These are phyloP conservation scores for human DNA, from an alignment of 2,113 vertebrate genomes.

Conservation along the genomic window DNA sequence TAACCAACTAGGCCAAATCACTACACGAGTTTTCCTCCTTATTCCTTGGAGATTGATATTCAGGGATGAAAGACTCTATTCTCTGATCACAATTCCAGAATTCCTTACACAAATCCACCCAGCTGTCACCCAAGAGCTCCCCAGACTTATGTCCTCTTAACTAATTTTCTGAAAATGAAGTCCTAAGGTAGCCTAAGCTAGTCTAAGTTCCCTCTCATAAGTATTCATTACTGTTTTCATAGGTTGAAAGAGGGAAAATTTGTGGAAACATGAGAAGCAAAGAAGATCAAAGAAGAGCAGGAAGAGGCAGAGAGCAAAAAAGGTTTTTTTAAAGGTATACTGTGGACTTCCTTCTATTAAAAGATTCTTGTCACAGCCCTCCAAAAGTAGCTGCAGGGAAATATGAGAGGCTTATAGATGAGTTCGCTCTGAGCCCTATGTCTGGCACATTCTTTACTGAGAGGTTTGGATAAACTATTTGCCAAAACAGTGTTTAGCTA, in stretches of 20 bases:
- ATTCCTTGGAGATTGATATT: background rate
- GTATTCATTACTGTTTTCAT: conserved; percentile 36
- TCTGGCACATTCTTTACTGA: background rate
- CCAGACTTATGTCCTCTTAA: background rate
- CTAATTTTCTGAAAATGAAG: conserved; percentile 13
- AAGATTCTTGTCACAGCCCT: conserved; percentile 32
- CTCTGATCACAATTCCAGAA: background rate
- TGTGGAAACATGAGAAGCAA: conserved; percentile 52
- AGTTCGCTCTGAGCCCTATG: background rate
- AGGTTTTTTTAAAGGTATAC: conserved; percentile 20
- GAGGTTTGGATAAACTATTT: background rate
- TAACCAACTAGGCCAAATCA: background rate
- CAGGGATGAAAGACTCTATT: background rate
- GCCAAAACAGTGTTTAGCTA: background rate
- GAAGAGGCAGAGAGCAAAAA: background rate
- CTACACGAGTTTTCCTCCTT: background rate
- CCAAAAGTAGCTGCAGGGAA: background rate
- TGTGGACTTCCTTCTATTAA: conserved; percentile 47
- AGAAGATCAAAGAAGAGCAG: conserved; percentile 54
- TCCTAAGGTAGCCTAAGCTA: background rate
- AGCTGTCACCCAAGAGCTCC: background rate
- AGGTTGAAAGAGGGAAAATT: conserved; percentile 48
- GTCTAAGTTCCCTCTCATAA: background rate
- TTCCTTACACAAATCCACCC: background rate
- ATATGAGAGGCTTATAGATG: background rate